Evolutionary conservation across 2,888 invertebrate genomes (phyloP), one percentile per base, ranked within the genome.

Genomic region (Yponomeuta plumbellus): DNA sequence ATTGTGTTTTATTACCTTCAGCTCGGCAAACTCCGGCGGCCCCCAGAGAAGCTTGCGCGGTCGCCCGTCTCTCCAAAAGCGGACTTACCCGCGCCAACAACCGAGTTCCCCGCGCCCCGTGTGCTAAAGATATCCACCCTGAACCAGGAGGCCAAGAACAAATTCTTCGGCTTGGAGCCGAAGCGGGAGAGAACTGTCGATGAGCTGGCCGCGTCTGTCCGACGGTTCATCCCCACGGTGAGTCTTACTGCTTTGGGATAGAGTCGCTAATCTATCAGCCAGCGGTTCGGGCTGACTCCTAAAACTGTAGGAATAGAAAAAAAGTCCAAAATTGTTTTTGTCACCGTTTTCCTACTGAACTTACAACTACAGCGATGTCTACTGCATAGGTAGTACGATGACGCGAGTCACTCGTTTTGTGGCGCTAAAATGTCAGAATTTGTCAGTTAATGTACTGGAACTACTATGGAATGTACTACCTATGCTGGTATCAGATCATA

Each of bases 201-300:
- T 61, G 90, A 90, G 69, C 70, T 89, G 65, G 76, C 87, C 0
- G 90, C 90, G 26, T 86, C 88, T 61, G 89, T 91, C 10, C 82
- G 88, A 74, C 90, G 85, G 73, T 91, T 85, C 76, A 88, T 90
- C 77, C 87, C 89, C 70, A 85, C 86, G 71, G 90, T 90, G 13
- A 58, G 20, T 20, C 58, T 52, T 52, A 44, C 2, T 0, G 44
- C 11, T 44, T 44, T 44, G 44, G 13, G 11, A 44, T 44, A 44
- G 11, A 44, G 52, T n/a, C 3, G 52, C 3, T 52, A 58, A 58
- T 13, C n/a, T 3, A 0, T n/a, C 8, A n/a, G 57, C n/a, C 11
- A 4, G 44, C 10, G 44, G 13, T 11, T 13, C 2, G 10, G 44
- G 44, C 44, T 2, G 44, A 44, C 44, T 11, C 11, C 39, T 11